Conservation (phyloP, 2,888 invertebrate genomes). For the Spodoptera littoralis region DNA sequence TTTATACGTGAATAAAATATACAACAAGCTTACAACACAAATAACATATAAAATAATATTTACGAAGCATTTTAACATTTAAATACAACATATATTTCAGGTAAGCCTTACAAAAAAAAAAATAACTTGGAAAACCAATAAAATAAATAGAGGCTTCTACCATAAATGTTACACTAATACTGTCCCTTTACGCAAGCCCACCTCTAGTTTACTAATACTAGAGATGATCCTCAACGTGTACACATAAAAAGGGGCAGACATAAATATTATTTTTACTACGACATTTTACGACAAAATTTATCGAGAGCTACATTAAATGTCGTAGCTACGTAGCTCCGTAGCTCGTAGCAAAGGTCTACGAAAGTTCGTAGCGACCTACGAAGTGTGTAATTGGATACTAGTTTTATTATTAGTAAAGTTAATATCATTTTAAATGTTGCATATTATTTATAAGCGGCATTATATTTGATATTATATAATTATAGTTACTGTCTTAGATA, state of each 20-base stretch:
- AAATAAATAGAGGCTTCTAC: slow-evolving; percentile 21
- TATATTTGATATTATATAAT: not conserved
- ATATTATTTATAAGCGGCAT: slow-evolving; percentile 4
- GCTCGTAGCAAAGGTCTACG: slow-evolving; percentile 61
- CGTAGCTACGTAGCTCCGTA: slow-evolving; percentile 18
- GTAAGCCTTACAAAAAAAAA: not conserved
- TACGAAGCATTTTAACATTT: too few species aligned
- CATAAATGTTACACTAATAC: slow-evolving; percentile 35
- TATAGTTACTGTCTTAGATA: not conserved
- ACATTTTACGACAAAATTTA: slow-evolving; percentile 59
- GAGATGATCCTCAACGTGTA: slow-evolving; percentile 42
- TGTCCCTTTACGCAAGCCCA: slow-evolving; percentile 39
- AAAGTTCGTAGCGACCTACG: slow-evolving; percentile 59
- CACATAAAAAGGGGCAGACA: slow-evolving; percentile 48
- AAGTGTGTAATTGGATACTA: slow-evolving; percentile 30
- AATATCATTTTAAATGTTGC: slow-evolving; percentile 9
- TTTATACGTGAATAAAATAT: not conserved
- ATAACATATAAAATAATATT: not conserved
- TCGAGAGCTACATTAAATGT: slow-evolving; percentile 60
- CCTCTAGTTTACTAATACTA: slow-evolving; percentile 52
- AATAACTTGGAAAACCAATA: slow-evolving; percentile 2
- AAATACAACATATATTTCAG: too few species aligned
- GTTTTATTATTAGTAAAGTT: slow-evolving; percentile 23
- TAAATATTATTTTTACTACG: slow-evolving; percentile 61
- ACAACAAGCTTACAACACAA: too few species aligned